Percentiles rank a stretch among this genome's conserved stretches.
Conservation (phyloP, 2,888 invertebrate species). For the Andrena minutula region DNA sequence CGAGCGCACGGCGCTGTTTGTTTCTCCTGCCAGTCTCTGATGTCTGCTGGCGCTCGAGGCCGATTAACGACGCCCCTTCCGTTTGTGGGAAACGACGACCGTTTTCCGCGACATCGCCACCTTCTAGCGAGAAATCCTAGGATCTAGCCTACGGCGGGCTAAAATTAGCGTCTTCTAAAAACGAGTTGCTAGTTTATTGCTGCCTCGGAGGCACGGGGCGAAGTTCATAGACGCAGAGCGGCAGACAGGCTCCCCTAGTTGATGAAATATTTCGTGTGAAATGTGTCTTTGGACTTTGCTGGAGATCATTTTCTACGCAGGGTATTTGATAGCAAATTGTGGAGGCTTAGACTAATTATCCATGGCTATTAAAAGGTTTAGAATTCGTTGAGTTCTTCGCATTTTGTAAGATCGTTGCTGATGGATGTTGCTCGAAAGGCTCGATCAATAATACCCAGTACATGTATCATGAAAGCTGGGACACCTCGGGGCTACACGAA, state of each 20-base stretch:
- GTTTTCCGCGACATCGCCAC: conserved; percentile 79
- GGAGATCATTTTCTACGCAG: too few species aligned
- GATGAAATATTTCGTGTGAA: neutral
- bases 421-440: too few species aligned
- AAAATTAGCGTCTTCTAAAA: conserved; percentile 47
- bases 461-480: too few species aligned
- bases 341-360: too few species aligned
- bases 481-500: too few species aligned
- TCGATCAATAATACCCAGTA: too few species aligned
- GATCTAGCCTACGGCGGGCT: conserved; percentile 15
- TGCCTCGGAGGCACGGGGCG: conserved; percentile 4
- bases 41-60: conserved; percentile 66
- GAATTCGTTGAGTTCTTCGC: too few species aligned
- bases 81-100: conserved; percentile 74
- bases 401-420: too few species aligned
- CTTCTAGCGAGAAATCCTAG: conserved; percentile 72
- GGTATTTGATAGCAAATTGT: too few species aligned
- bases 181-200: conserved; percentile 27
- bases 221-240: conserved; percentile 3
- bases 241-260: neutral
- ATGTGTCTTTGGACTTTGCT: too few species aligned
- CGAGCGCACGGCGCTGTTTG: conserved; percentile 74
- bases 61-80: conserved; percentile 66
- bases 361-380: too few species aligned
- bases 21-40: conserved; percentile 76